Base-by-base conservation (phyloP, 2,888 invertebrate genomes). In the Ornithoptera alexandrae region DNA sequence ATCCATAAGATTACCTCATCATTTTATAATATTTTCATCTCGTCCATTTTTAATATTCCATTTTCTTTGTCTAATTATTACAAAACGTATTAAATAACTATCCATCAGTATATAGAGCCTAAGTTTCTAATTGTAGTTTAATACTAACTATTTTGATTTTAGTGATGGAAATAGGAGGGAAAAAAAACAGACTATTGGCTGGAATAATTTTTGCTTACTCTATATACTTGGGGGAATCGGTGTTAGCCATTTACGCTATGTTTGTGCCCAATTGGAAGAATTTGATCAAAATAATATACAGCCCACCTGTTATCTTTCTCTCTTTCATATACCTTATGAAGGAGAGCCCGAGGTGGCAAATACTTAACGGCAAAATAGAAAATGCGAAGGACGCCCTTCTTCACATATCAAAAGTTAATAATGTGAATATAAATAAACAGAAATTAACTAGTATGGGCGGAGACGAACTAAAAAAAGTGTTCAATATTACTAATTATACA, bases 341-440 rank as follows among this genome's bases (percentile, higher is more conserved):
- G 56, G 91, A 92, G 70, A 91, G 90, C 62, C 86, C 88, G 0
- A 75, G 91, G 72, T 91, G 92, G 91, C 84, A 83, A 67, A 82
- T 91, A 1, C 73, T 90, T 4, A 86, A 80, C 39, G 86, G 86
- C 0, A 88, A 82, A 77, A 75, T 79, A 1, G 80, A 84, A n/a
- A 73, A 83, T 70, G 90, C 86, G 0, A 88, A 87, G 65, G 71
- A 77, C 63, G 79, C 81, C 1, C 68, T 90, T 36, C 75, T 79
- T 63, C 56, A 74, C 1, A 83, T 88, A 7, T 84, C 87, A 0
- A 77, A 79, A 75, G 77, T 73, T 18, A 91, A 91, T 68, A 87
- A 86, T 36, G 74, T 86, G 0, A 81, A 82, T 17, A 77, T 90
- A 5, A 77, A 86, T 69, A 69, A 77, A 2, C 73, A 86, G 61